Base-by-base conservation (phyloP, 2,113 vertebrate species). In the Platysteira castanea region DNA sequence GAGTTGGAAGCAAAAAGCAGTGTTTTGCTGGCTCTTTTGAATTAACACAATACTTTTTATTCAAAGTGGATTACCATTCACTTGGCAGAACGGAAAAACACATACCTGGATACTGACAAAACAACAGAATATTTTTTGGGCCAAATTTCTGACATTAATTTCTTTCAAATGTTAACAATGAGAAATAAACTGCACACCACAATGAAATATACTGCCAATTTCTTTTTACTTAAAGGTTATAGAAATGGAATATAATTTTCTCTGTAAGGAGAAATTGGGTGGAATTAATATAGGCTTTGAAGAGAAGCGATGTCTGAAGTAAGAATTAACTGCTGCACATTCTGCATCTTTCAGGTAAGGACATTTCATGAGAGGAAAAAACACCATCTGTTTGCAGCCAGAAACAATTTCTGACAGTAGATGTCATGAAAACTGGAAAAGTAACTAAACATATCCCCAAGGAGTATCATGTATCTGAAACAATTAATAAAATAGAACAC, bases 91-190 rank as follows among this genome's bases (percentile, higher is more conserved):
- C 50, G 16, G 8, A 68, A 75, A 71, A 73, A 10, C 18, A 64
- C 60, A 78, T 84, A 93, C 74, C 87, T 95, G 93, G 37, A 70
- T 87, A 63, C 49, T 86, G 90, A 92, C 79, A 96, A 96, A 77
- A 53, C 84, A 93, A 81, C 30, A 44, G 53, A 87, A 46, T 75
- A 57, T 21, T 77, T 54, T 61, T 41, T 53, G 23, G 75, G 84
- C 89, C 94, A 98, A 96, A 96, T 95, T 96, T 96, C 82, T 97
- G 95, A 94, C 93, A 96, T 94, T 97, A 85, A 94, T 87, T 97
- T 98, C 57, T 59, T 77, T 96, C 85, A 95, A 52, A 90, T 56
- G 92, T 92, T 95, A 97, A 96, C 84, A 97, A 95, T 92, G 46
- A 74, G 85, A 89, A 96, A 94, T 95, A 97, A 96, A 84, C 54